Evolutionary conservation across 23 tunicate genomes (phyloP), one percentile per base, ranked within the genome.

Genomic region (Corella eumyota): DNA sequence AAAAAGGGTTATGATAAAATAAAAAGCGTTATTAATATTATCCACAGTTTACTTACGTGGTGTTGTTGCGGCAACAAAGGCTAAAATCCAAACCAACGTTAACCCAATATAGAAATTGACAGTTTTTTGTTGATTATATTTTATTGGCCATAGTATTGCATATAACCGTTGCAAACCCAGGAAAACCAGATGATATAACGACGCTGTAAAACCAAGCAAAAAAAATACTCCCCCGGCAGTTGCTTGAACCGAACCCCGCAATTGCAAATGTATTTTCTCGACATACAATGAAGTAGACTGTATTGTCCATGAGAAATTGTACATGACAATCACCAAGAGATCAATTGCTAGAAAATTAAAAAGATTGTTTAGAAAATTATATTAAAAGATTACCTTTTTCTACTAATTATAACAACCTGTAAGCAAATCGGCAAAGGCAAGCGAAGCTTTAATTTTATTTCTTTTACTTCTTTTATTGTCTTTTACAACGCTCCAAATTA

Each of bases 161-260:
- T 61, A 61, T 34, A 72, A 48, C 30, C 61, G 25, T 7, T 72
- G 78, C 2, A 11, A 24, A 21, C 55, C 64, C 3, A 72, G 33
- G 25, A 47, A 61, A 1, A 61, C 78, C 17, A 72, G 68, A 61
- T 72, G 78, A 25, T 72, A 72, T 4, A 72, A 34, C 30, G 78
- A 72, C 17, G 78, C 61, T 2, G 78, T 61, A 35, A 72, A 61
- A 6, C 68, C 61, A 35, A 72, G 68, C 0, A 72, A 31, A 45
- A n/a, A n/a, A n/a, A n/a, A n/a, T n/a, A n/a, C n/a, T n/a, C n/a
- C n/a, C n/a, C n/a, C n/a, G n/a, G n/a, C 61, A 23, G 49, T 26
- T 1, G 68, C 78, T 2, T 24, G 33, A 19, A 51, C 11, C 7
- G 68, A 32, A 1, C 61, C 68, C 30, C 60, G 20, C 3, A 54